Percentiles rank a stretch among this genome's conserved stretches.
phyloP scores from a whole-genome alignment of 2,797 vertebrate species.

The Aulostomus chinensis region DNA sequence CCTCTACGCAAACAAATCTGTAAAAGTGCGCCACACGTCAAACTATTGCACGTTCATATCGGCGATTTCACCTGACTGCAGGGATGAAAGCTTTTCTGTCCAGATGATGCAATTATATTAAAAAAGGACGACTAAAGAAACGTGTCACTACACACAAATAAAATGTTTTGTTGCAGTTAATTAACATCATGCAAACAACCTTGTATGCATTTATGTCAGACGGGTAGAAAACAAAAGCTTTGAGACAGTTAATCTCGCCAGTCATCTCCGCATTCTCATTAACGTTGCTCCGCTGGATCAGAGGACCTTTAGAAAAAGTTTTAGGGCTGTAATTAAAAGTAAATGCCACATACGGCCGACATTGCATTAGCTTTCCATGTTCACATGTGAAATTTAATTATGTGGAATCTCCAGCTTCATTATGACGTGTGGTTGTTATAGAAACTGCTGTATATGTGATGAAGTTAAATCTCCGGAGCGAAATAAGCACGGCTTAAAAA shows the following conservation, averaged over 20 bases:
- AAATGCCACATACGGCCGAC: conserved; percentile 38
- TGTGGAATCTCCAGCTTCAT: conserved; percentile 45
- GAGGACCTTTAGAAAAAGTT: conserved; percentile 43
- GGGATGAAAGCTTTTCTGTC: conserved; percentile 3
- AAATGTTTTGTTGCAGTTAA: background rate
- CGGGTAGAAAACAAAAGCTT: conserved; percentile 13
- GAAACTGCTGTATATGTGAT: conserved; percentile 57
- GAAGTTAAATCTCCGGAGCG: conserved; percentile 29
- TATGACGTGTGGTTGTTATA: conserved; percentile 68
- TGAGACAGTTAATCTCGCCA: conserved; percentile 28
- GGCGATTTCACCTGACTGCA: conserved; percentile 4
- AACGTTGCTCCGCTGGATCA: conserved; percentile 41
- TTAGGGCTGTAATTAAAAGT: conserved; percentile 59
- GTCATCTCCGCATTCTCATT: conserved; percentile 33
- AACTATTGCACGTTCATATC: conserved; percentile 1
- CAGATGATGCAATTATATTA: conserved; percentile 1
- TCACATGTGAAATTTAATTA: conserved; percentile 60
- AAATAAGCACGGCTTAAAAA: conserved; percentile 22
- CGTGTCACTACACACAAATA: background rate
- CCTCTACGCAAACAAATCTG: conserved; percentile 35
- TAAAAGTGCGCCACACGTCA: conserved; percentile 21
- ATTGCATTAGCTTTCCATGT: conserved; percentile 34
- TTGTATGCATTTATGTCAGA: conserved; percentile 2
- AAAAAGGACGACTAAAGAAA: no score
- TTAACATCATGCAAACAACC: conserved; percentile 20